A percentile compares a stretch with the other conserved stretches of the same genome.
phyloP scores from a whole-genome alignment of 2,888 invertebrate genomes.

The Corbicula japonica region DNA sequence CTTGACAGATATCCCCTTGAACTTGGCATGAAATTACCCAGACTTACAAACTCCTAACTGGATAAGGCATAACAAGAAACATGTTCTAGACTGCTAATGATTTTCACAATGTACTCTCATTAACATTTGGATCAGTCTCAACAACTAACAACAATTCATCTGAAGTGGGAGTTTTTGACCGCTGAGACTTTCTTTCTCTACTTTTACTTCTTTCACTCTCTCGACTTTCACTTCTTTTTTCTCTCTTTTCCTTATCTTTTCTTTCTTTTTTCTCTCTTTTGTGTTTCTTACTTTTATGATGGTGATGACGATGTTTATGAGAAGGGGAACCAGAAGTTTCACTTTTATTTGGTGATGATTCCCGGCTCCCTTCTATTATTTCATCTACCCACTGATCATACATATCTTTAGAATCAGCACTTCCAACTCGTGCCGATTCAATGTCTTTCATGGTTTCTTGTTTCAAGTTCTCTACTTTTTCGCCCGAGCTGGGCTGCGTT shows the following conservation, averaged over 20 bases:
- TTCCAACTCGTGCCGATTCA: constrained; percentile 30
- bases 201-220: constrained; percentile 45
- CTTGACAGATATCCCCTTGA: background rate
- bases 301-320: constrained; percentile 39
- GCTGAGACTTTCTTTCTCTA: constrained; percentile 39
- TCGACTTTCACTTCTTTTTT: constrained; percentile 17
- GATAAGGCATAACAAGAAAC: too few species aligned
- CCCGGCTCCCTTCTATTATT: constrained; percentile 51
- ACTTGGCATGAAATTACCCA: too few species aligned
- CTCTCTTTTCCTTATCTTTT: constrained; percentile 44
- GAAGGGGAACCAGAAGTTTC: constrained; percentile 29
- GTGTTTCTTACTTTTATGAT: constrained; percentile 50
- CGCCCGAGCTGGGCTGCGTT: constrained; percentile 32
- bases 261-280: constrained; percentile 52
- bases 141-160: constrained; percentile 48
- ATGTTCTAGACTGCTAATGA: background rate
- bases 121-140: constrained; percentile 37
- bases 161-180: constrained; percentile 55
- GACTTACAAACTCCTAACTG: too few species aligned
- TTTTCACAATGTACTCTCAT: constrained; percentile 46
- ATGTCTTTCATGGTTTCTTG: background rate
- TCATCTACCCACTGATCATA: constrained; percentile 68
- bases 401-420: constrained; percentile 60
- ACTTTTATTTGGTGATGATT: constrained; percentile 53
- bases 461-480: background rate